Evolutionary conservation across 1,140 invertebrate species (phyloP), one percentile per base, ranked within the genome.

Genomic region (Mylabris phalerata): DNA sequence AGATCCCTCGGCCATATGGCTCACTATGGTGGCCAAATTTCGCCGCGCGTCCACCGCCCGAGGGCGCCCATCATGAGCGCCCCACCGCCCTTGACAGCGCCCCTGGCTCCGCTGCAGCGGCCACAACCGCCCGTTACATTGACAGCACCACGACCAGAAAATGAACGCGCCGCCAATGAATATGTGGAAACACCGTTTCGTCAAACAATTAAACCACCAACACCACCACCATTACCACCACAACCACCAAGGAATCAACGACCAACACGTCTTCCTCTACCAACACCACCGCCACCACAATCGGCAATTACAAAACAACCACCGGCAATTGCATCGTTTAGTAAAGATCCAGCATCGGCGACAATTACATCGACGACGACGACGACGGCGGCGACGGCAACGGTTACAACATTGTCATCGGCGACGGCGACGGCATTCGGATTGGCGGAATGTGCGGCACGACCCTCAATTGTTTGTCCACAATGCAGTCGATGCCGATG

Each of bases 401-500:
- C 9, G 25, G 4, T 65, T 75, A 13, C 68, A 71, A 52, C 57
- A 58, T 6, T 60, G 69, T 40, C 61, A 66, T n/a, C 55, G 63
- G 27, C 62, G 64, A 41, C 60, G 63, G 25, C 27, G 27, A 10
- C 24, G 39, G 39, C 4, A 42, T 46, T 32, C 4, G 32, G 32
- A 11, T 47, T 40, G 26, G 46, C 58, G 3, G 66, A 64, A 42
- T 67, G 63, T 41, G 55, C 64, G 24, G 43, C 67, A 4, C 44
- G 67, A 13, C 63, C 65, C 19, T 68, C 65, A 39, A 70, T 71
- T 60, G 64, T 71, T 62, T 71, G 70, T 46, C 61, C 68, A 43
- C 82, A 84, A 60, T 97, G 93, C 78, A 86, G 88, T 24, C 82
- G 84, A 59, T 96, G 93, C 73, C 80, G 86, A 25, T 96, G 93